A percentile compares a stretch with the other conserved stretches of the same genome.
phyloP scores from a whole-genome alignment of 2,797 vertebrate genomes.

The Orientallactaga sibirica region DNA sequence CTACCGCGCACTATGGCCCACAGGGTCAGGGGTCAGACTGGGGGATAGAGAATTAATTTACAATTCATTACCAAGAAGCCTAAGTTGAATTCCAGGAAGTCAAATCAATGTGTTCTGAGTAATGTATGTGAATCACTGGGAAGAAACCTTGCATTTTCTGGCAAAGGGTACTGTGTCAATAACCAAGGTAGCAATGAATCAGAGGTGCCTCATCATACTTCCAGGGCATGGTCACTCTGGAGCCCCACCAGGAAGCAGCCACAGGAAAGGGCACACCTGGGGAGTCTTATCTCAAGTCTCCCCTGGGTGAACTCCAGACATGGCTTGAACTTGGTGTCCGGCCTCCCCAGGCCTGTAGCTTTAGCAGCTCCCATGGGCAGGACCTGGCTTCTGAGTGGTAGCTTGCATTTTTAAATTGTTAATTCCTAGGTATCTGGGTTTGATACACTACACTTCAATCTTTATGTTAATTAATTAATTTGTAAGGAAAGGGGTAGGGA shows the following conservation, averaged over 20 bases:
- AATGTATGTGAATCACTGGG: conserved; percentile 69
- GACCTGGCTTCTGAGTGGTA: neutral
- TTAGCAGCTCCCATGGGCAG: too few species aligned
- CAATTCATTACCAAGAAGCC: conserved; percentile 23
- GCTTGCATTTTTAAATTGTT: neutral
- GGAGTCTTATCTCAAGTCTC: neutral
- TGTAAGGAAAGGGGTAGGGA: too few species aligned
- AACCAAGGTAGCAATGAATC: conserved; percentile 58
- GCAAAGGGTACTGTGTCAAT: conserved; percentile 36
- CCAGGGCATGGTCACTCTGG: neutral
- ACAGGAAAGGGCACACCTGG: neutral
- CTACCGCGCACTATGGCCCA: neutral
- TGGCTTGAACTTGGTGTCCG: neutral
- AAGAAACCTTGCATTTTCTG: conserved; percentile 62
- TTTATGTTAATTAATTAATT: neutral
- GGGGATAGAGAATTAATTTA: neutral
- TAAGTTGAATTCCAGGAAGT: conserved; percentile 62
- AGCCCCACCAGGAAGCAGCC: neutral
- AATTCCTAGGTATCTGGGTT: neutral
- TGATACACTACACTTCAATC: neutral
- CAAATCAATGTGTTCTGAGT: neutral
- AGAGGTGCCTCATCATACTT: conserved; percentile 19
- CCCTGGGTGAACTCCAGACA: neutral
- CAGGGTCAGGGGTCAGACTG: neutral
- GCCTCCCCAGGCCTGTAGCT: neutral